Percentiles rank a stretch among this genome's conserved stretches.
phyloP scores from a whole-genome alignment of 1,140 invertebrate genomes.

The Trinorchestia longiramus region DNA sequence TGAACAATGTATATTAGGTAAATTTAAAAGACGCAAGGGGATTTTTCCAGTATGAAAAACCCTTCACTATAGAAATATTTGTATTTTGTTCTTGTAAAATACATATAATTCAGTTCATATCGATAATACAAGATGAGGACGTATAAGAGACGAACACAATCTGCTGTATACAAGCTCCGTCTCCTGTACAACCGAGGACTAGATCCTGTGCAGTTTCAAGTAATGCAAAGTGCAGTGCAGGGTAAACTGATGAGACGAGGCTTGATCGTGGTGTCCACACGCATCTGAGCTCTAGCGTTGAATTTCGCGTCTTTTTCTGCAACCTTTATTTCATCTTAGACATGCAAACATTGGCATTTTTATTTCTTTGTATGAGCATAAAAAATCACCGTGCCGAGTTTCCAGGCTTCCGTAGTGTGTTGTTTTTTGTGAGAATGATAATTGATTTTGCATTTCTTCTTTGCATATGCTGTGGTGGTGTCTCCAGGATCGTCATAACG shows the following conservation, averaged over 20 bases:
- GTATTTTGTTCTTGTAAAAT: too few relatives aligned
- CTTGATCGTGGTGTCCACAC: too few relatives aligned
- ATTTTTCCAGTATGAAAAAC: too few relatives aligned
- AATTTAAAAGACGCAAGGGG: too few relatives aligned
- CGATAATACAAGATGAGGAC: too few relatives aligned
- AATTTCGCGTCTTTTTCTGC: background rate
- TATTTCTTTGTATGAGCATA: background rate
- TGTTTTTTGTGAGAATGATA: background rate
- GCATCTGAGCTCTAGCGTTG: background rate
- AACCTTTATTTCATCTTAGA: background rate
- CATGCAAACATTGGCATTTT: background rate
- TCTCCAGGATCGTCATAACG: constrained; percentile 32
- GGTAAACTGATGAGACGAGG: background rate
- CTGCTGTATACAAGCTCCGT: background rate
- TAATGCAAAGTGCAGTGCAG: background rate
- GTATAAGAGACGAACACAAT: too few relatives aligned
- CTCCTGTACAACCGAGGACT: background rate
- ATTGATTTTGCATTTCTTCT: background rate
- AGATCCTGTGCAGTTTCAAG: background rate
- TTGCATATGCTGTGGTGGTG: background rate
- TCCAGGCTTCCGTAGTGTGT: background rate
- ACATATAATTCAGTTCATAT: too few relatives aligned
- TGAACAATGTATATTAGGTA: too few relatives aligned
- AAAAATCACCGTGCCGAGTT: background rate
- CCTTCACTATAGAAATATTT: too few relatives aligned